phyloP scores from a whole-genome alignment of 2,797 vertebrate species.

The Microcaecilia unicolor region DNA sequence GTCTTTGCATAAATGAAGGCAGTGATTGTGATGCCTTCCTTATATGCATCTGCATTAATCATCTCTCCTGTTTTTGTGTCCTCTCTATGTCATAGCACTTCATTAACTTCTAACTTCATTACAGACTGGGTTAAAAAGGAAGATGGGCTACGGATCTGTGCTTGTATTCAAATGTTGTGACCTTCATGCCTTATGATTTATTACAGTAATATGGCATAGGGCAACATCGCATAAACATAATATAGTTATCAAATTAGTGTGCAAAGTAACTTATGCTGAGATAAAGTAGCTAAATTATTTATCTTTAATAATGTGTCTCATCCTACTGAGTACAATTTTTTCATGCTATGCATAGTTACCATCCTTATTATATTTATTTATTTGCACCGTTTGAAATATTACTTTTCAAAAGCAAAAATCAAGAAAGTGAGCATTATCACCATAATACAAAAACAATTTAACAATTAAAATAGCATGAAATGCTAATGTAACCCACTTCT shows the following conservation, averaged over 20 bases:
- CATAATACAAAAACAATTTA: no score
- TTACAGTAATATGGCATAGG: constrained; percentile 8
- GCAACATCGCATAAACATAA: constrained; percentile 16
- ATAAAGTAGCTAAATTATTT: neutral
- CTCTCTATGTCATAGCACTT: constrained; percentile 14
- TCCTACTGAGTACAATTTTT: no score
- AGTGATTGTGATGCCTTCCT: neutral
- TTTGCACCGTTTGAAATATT: no score
- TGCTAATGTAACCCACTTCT: no score
- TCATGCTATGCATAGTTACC: no score
- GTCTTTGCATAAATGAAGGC: neutral
- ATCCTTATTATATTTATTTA: no score
- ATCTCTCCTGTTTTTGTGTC: neutral
- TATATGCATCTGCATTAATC: neutral
- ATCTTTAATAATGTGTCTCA: constrained; percentile 1
- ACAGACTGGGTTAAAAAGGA: constrained; percentile 10
- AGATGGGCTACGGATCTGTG: neutral
- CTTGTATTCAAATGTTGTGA: constrained; percentile 9
- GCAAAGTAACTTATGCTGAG: neutral
- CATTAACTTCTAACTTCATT: constrained; percentile 28
- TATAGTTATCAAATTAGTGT: constrained; percentile 14
- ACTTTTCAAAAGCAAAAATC: no score
- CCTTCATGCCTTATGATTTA: constrained; percentile 28
- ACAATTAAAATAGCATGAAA: no score
- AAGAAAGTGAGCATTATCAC: no score